These are phyloP conservation scores for Philotrypesis tridentata DNA, from an alignment of 1,140 invertebrate genomes.

Conservation along the genomic window DNA sequence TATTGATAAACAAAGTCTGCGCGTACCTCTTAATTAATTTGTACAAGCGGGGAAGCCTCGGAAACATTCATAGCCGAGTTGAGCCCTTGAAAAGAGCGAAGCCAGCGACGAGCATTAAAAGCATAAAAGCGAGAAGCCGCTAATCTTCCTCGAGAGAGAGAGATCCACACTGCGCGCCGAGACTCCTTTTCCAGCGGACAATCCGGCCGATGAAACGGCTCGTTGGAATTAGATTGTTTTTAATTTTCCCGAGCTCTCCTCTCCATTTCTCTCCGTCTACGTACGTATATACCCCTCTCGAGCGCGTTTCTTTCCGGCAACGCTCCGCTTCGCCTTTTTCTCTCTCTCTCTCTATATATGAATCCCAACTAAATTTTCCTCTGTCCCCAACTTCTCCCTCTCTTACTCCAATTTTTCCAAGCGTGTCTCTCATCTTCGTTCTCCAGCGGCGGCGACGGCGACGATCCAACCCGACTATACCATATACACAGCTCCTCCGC, in stretches of 20 bases:
- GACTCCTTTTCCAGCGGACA: not conserved
- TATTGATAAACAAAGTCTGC: too few relatives aligned
- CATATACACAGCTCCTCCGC: not conserved
- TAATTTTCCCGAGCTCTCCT: not conserved
- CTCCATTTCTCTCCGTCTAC: too few relatives aligned
- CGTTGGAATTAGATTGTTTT: not conserved
- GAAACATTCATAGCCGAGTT: too few relatives aligned
- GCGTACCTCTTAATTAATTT: too few relatives aligned
- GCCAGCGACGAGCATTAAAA: not conserved
- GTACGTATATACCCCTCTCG: too few relatives aligned
- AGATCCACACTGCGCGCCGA: too few relatives aligned
- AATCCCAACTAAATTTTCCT: not conserved
- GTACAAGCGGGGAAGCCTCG: too few relatives aligned
- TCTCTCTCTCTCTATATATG: not conserved
- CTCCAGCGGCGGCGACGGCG: conserved; percentile 13
- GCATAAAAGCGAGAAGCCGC: not conserved
- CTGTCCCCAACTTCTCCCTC: not conserved
- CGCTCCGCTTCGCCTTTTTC: not conserved
- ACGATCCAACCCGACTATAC: not conserved
- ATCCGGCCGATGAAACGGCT: not conserved
- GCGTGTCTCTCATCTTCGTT: conserved; percentile 24
- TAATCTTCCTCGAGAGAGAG: not conserved
- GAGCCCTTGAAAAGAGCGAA: too few relatives aligned
- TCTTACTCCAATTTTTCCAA: conserved; percentile 33
- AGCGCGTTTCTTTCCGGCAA: not conserved